These are phyloP conservation scores for Hypsibius dujardini DNA, from an alignment of 1,140 invertebrate genomes.

Conservation along the genomic window DNA sequence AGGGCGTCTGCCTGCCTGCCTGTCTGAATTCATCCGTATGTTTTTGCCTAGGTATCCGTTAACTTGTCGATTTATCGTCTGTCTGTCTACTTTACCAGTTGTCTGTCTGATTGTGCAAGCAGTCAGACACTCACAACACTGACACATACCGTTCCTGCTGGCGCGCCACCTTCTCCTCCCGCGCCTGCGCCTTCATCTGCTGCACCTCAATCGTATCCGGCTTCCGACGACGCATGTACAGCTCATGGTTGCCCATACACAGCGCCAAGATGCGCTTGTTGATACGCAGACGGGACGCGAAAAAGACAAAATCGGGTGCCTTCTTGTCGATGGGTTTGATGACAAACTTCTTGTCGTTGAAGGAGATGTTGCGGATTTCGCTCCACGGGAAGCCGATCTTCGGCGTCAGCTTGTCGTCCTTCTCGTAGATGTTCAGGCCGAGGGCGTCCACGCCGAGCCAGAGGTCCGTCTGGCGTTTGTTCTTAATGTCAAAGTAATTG, in stretches of 20 bases:
- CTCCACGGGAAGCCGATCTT: slow-evolving; percentile 99
- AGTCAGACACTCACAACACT: no score
- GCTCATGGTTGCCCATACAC: slow-evolving; percentile 93
- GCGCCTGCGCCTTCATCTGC: slow-evolving; percentile 94
- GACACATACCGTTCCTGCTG: slow-evolving; percentile 27
- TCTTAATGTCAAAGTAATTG: slow-evolving; percentile 57
- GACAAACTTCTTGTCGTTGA: slow-evolving; percentile 98
- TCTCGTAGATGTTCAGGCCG: slow-evolving; percentile 60
- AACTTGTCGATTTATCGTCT: no score
- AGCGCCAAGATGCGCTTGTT: slow-evolving; percentile 94
- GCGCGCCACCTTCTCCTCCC: slow-evolving; percentile 57
- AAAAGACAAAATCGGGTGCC: slow-evolving; percentile 97
- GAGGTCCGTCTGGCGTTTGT: slow-evolving; percentile 53
- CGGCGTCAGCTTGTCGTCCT: slow-evolving; percentile 59
- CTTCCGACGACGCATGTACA: slow-evolving; percentile 87
- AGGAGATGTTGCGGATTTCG: slow-evolving; percentile 97
- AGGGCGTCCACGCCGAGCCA: slow-evolving; percentile 56
- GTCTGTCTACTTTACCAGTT: no score
- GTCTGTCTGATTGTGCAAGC: no score
- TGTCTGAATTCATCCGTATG: no score
- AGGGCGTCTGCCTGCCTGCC: no score
- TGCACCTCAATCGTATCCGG: slow-evolving; percentile 95
- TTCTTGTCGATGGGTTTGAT: slow-evolving; percentile 99
- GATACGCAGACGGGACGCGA: slow-evolving; percentile 83
- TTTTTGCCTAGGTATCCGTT: no score